A percentile compares a stretch with the other conserved stretches of the same genome.
Conservation (phyloP, 2,888 invertebrate genomes). For the Amphimallon solstitiale region DNA sequence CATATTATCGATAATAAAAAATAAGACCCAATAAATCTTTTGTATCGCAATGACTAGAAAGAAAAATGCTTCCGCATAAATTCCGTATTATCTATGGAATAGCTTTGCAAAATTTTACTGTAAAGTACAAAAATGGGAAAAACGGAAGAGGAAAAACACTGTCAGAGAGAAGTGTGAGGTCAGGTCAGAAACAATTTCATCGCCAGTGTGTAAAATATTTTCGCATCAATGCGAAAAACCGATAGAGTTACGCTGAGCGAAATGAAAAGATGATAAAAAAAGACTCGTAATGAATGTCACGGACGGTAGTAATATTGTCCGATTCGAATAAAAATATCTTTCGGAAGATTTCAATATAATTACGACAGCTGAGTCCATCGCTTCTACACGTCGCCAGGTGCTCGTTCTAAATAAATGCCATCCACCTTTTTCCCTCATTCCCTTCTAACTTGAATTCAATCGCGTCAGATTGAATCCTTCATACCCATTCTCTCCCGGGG, state of each 20-base stretch:
- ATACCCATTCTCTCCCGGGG: background rate
- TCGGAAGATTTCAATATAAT: slow-evolving; percentile 14
- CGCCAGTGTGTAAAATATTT: background rate
- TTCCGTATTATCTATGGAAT: too few species aligned
- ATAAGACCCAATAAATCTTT: too few species aligned
- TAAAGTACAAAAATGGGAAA: slow-evolving; percentile 1
- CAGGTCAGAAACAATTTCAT: slow-evolving; percentile 11
- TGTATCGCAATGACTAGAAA: too few species aligned
- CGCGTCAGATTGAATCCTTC: slow-evolving; percentile 45
- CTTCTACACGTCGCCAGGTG: slow-evolving; percentile 46
- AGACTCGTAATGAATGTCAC: background rate
- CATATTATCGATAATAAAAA: too few species aligned
- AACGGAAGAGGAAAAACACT: background rate
- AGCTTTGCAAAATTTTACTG: background rate
- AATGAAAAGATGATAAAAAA: background rate
- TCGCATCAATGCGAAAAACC: background rate
- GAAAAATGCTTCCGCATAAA: too few species aligned
- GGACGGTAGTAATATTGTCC: slow-evolving; percentile 2
- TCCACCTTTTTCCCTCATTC: slow-evolving; percentile 47
- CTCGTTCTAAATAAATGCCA: slow-evolving; percentile 47
- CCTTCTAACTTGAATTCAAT: slow-evolving; percentile 48
- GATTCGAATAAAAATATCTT: background rate
- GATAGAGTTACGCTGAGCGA: background rate
- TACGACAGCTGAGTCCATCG: slow-evolving; percentile 40
- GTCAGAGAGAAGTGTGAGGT: background rate